These are phyloP conservation scores for Oreonectes daqikongensis DNA, from an alignment of 2,797 vertebrate genomes.

Conservation along the genomic window DNA sequence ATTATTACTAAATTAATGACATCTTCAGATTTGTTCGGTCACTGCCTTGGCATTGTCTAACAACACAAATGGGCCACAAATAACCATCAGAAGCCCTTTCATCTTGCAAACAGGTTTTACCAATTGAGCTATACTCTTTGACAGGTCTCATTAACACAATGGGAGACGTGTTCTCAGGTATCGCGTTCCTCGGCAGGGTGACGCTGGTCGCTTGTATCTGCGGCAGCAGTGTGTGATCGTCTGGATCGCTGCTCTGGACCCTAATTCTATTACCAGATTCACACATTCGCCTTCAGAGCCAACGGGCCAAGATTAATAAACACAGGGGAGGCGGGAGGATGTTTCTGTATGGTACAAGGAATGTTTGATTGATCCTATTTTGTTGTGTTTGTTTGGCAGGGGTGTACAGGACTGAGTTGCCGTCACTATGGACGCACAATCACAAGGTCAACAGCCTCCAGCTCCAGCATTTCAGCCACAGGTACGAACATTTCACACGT, in stretches of 20 bases:
- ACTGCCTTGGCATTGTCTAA: background rate
- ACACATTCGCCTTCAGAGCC: conserved; percentile 28
- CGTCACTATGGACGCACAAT: conserved; percentile 89
- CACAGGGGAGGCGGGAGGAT: background rate
- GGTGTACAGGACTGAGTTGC: conserved; percentile 69
- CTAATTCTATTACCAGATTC: conserved; percentile 55
- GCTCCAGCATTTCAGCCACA: conserved; percentile 87
- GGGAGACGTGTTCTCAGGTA: conserved; percentile 54
- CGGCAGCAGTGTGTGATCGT: conserved; percentile 41
- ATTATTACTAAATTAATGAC: background rate
- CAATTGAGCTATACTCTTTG: conserved; percentile 39
- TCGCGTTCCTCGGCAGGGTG: conserved; percentile 47
- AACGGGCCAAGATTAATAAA: conserved; percentile 39
- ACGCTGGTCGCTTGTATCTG: conserved; percentile 44
- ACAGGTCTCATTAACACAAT: conserved; percentile 59
- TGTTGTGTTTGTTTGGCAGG: conserved; percentile 72
- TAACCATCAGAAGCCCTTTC: conserved; percentile 4
- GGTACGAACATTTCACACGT: conserved; percentile 70
- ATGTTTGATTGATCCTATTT: conserved; percentile 16
- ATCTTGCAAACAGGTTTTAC: conserved; percentile 6
- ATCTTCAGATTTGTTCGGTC: background rate
- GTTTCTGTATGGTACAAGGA: conserved; percentile 39
- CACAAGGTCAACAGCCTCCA: conserved; percentile 87
- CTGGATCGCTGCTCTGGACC: conserved; percentile 32
- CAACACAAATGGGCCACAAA: background rate